Conservation (phyloP, 1,140 invertebrate species). For the Drosophila obscura region DNA sequence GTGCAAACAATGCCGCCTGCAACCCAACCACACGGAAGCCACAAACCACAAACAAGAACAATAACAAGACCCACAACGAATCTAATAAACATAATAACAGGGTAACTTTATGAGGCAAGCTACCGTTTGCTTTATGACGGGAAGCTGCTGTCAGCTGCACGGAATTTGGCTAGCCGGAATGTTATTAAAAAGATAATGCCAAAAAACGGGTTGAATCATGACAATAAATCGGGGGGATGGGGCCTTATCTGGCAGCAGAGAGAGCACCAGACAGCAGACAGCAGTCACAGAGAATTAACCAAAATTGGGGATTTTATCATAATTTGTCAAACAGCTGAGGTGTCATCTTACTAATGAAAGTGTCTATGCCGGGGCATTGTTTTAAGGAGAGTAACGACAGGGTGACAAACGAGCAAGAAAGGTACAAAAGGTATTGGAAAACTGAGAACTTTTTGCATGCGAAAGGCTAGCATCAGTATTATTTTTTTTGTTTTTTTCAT, state of each 20-base stretch:
- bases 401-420: no score
- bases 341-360: no score
- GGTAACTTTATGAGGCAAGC: conserved; percentile 43
- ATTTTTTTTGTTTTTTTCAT: no score
- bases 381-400: no score
- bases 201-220: conserved; percentile 27
- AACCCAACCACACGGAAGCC: conserved; percentile 3
- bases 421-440: no score
- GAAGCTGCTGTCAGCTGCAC: conserved; percentile 67
- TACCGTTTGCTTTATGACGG: conserved; percentile 69
- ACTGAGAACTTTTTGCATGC: no score
- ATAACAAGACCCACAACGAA: conserved; percentile 11
- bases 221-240: conserved; percentile 16
- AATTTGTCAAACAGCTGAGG: neutral
- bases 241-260: conserved; percentile 49
- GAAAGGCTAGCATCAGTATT: no score
- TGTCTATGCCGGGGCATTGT: no score
- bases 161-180: conserved; percentile 31
- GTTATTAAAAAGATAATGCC: conserved; percentile 73
- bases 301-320: conserved; percentile 19
- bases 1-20: conserved; percentile 18
- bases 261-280: neutral
- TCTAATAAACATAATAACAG: conserved; percentile 36
- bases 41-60: conserved; percentile 10
- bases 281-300: conserved; percentile 1